These are phyloP conservation scores for Propithecus coquereli DNA, from an alignment of 2,113 vertebrate species.

Conservation along the genomic window DNA sequence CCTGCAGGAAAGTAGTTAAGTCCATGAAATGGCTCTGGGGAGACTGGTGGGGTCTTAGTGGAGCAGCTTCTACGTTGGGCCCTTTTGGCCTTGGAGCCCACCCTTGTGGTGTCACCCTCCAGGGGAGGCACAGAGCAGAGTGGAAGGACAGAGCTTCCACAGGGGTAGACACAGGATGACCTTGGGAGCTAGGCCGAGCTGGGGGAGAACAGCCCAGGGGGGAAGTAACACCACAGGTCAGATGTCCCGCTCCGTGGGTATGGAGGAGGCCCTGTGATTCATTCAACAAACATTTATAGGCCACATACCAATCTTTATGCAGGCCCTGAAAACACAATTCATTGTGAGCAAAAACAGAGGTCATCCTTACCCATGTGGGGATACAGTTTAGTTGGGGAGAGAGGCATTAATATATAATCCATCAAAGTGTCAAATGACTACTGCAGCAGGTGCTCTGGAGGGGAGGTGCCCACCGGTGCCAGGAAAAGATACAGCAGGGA, in stretches of 20 bases:
- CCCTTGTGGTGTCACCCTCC: neutral
- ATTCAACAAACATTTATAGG: neutral
- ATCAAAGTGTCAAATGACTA: neutral
- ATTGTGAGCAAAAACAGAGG: neutral
- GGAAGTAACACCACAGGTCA: no score
- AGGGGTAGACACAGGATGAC: neutral
- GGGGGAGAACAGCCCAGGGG: no score
- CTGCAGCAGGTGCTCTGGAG: neutral
- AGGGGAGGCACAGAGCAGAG: neutral
- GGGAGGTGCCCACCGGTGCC: rapidly evolving
- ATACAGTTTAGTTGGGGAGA: neutral
- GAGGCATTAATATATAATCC: neutral
- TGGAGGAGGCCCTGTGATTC: neutral
- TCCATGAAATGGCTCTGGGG: neutral
- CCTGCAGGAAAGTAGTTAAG: neutral
- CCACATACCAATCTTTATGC: neutral
- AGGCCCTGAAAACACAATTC: neutral
- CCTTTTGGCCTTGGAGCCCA: neutral
- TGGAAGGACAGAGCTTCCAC: neutral
- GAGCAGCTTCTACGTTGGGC: neutral
- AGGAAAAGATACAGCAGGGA: neutral
- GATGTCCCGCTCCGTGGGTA: neutral
- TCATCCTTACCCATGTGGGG: neutral
- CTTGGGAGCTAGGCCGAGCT: neutral
- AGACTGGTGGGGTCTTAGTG: neutral